These are phyloP conservation scores for Myripristis murdjan DNA, from an alignment of 2,797 vertebrate genomes.

Conservation along the genomic window DNA sequence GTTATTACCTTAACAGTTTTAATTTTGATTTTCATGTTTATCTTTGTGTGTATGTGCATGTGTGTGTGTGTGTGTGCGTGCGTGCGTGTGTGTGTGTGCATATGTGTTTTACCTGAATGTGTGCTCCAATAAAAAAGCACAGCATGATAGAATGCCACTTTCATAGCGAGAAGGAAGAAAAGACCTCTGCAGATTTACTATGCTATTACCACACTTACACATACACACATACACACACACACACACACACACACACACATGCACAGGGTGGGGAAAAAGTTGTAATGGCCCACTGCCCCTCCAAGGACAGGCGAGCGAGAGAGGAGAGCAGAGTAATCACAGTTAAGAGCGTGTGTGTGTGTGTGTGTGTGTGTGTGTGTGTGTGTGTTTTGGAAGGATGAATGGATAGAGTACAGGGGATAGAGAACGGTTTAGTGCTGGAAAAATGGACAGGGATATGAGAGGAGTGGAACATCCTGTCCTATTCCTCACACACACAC, in stretches of 20 bases:
- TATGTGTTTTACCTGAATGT: slow-evolving; percentile 60
- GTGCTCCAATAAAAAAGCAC: slow-evolving; percentile 66
- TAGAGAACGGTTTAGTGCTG: slow-evolving; percentile 63
- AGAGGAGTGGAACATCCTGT: slow-evolving; percentile 78
- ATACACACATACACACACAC: slow-evolving; percentile 13
- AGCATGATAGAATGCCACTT: slow-evolving; percentile 66
- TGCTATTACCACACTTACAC: slow-evolving; percentile 68
- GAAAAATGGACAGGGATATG: slow-evolving; percentile 75
- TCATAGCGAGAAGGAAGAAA: slow-evolving; percentile 72
- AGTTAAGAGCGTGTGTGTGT: slow-evolving; percentile 59
- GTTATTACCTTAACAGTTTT: neutral
- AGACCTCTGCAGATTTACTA: slow-evolving; percentile 80
- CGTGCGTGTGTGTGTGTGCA: slow-evolving; percentile 40
- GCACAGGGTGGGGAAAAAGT: slow-evolving; percentile 49
- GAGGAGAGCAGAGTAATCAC: slow-evolving; percentile 76
- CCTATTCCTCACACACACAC: slow-evolving; percentile 42
- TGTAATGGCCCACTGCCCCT: slow-evolving; percentile 75
- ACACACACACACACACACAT: slow-evolving; percentile 21
- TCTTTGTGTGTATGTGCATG: slow-evolving; percentile 1
- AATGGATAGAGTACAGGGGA: slow-evolving; percentile 64
- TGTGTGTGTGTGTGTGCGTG: slow-evolving; percentile 38
- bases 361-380: slow-evolving; percentile 33
- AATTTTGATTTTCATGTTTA: neutral
- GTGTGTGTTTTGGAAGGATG: slow-evolving; percentile 47
- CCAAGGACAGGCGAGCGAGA: slow-evolving; percentile 76